Conservation (phyloP, 2,888 invertebrate species). For the Idaea aversata region DNA sequence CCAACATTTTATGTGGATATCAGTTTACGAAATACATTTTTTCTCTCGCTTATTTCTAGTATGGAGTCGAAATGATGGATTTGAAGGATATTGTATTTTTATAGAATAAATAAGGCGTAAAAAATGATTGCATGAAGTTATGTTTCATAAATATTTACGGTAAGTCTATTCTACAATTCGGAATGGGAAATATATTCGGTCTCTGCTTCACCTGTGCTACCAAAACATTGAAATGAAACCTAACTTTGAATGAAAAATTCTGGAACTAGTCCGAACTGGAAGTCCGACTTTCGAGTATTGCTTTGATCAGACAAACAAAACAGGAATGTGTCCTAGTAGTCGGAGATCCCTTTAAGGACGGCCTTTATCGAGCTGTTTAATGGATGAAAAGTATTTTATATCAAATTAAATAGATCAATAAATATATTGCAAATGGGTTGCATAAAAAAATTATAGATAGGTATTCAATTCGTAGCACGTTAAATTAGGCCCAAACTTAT, state of each 20-base stretch:
- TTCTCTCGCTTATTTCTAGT: not conserved
- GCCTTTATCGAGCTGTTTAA: too few species aligned
- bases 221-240: not conserved
- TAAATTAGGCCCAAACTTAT: too few species aligned
- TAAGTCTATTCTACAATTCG: not conserved
- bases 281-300: not conserved
- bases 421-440: too few species aligned
- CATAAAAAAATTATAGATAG: too few species aligned
- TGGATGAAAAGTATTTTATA: too few species aligned
- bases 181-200: not conserved
- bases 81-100: not conserved
- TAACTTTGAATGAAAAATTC: not conserved
- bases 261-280: not conserved
- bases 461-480: too few species aligned
- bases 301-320: not conserved
- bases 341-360: too few species aligned
- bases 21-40: conserved; percentile 5
- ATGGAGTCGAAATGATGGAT: not conserved
- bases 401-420: too few species aligned
- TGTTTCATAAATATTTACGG: not conserved
- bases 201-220: not conserved
- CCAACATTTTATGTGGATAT: not conserved
- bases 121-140: not conserved
- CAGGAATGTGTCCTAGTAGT: not conserved
- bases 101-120: not conserved